Base-by-base conservation (phyloP, 2,113 vertebrate species). In the Lycaon pictus region DNA sequence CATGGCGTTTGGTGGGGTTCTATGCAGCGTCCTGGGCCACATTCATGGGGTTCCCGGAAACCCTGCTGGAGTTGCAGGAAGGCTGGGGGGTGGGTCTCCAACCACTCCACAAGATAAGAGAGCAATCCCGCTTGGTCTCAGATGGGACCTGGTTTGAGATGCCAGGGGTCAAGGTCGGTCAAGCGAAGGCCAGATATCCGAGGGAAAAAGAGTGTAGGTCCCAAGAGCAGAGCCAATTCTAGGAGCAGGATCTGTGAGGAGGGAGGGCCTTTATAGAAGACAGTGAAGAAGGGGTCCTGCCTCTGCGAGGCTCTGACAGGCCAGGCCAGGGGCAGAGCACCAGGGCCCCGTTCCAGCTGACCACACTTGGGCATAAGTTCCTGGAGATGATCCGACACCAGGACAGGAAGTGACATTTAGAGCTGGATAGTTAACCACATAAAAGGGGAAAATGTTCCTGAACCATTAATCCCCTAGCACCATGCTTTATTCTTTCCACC, bases 51-150 rank as follows among this genome's bases (percentile, higher is more conserved):
- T 1, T n/a, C 16, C 51, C 77, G 53, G 71, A 19, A 65, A 25
- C 20, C 27, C 65, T 3, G 65, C 5, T 23, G 69, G 55, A 11
- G 65, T 37, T 43, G 29, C 4, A 0, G 60, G 35, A 62, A n/a
- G 43, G 15, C 15, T 1, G 23, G 7, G 0, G 2, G 37, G 22
- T 43, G 5, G 10, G 5, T 2, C 6, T 1, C 51, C 2, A 6
- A 13, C 5, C 51, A 11, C 58, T 11, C 76, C 32, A 3, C 53
- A 19, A 51, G 80, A 1, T 11, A 16, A n/a, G 32, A n/a, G 13
- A 32, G n/a, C 12, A 10, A 17, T n/a, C 11, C 80, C 11, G 4
- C 4, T 0, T 2, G 83, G 27, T 62, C 63, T 48, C 22, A 1
- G 43, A 7, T 51, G 58, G 58, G 89, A 63, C 22, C 16, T 5